phyloP scores from a whole-genome alignment of 2,113 vertebrate genomes.

The Sinosuthora webbiana region DNA sequence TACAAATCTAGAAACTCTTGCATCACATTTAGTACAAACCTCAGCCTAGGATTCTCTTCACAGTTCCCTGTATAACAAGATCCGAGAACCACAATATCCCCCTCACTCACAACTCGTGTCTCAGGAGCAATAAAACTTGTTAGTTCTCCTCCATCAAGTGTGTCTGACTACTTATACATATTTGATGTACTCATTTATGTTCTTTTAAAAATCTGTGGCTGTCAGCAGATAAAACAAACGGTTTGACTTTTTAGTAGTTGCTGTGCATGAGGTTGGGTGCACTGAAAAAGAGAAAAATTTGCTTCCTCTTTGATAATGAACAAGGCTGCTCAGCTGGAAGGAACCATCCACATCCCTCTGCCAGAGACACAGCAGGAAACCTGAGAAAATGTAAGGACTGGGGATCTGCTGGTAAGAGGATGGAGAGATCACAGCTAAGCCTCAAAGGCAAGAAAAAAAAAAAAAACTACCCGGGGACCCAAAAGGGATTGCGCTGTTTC shows the following conservation, averaged over 20 bases:
- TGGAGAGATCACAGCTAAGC: background rate
- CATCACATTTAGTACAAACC: background rate
- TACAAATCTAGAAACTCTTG: background rate
- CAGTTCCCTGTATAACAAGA: background rate
- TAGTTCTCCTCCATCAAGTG: background rate
- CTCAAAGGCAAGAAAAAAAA: background rate
- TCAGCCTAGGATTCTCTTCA: background rate
- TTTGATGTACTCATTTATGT: background rate
- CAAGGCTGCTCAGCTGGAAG: background rate
- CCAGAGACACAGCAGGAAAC: background rate
- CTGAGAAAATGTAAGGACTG: background rate
- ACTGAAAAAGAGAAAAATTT: background rate
- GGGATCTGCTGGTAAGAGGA: background rate
- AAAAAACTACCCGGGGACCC: background rate
- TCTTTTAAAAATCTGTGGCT: background rate
- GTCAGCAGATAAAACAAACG: background rate
- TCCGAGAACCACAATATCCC: background rate
- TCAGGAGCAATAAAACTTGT: background rate
- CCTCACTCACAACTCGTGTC: background rate
- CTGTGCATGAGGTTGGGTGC: background rate
- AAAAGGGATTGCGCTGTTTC: background rate
- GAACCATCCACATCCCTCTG: background rate
- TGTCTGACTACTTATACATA: background rate
- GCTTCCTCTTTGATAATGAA: background rate
- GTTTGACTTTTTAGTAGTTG: background rate